Evolutionary conservation across 2,797 vertebrate genomes (phyloP), one percentile per base, ranked within the genome.

Genomic region (Emydoidea blandingii): DNA sequence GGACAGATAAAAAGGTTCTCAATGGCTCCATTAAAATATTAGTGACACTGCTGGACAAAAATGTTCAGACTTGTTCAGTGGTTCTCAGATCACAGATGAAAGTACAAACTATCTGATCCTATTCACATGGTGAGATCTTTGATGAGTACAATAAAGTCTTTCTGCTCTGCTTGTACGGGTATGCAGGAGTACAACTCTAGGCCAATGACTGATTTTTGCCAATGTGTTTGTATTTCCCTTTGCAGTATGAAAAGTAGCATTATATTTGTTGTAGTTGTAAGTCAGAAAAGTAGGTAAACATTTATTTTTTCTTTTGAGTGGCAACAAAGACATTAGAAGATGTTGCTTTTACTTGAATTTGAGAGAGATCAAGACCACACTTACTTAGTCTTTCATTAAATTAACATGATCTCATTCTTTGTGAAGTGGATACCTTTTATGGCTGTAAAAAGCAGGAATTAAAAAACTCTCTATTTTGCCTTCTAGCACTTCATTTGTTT

Each of bases 51-150:
- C 83, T 92, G 90, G 79, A 82, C 94, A 91, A 80, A 85, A 79
- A 53, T 89, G 82, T 68, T 96, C 90, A 89, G 81, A 86, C 59
- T 83, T 86, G 83, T 65, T 94, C 87, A 81, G 86, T 86, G 94
- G 79, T 96, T 96, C 92, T 92, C 72, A 81, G 74, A 85, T 96
- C 89, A 87, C 86, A 97, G 94, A 90, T 95, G 94, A 97, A 96
- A 96, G 83, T 91, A 81, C 65, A 87, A 91, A 56, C n/a, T 91
- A 50, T 91, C 90, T 90, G 86, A 87, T 96, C 91, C 23, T 3
- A 2, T 81, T 81, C 84, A 84, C 90, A 83, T 5, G 34, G 49
- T 94, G 94, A 92, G 59, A 87, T 89, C 89, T 94, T 96, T 96
- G 90, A 89, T 94, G 90, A 79, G 72, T 91, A 85, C 79, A 86